Percentiles rank a stretch among this genome's conserved stretches.
These are phyloP conservation scores for Stomatorhinus ivindoensis DNA, from an alignment of 2,113 vertebrate genomes.

Conservation along the genomic window DNA sequence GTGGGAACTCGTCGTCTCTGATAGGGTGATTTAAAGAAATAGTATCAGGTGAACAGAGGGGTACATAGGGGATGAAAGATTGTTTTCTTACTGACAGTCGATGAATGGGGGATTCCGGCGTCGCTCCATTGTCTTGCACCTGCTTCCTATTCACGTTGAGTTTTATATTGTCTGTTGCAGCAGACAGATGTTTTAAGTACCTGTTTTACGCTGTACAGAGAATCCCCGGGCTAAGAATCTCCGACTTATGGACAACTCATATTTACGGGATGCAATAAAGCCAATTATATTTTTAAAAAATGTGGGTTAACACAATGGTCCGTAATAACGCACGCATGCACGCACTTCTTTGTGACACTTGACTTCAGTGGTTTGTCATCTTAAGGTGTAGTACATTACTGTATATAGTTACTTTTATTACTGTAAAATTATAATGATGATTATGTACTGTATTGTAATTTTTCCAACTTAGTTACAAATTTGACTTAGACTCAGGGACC, in stretches of 20 bases:
- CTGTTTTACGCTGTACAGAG: neutral
- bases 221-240: neutral
- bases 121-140: neutral
- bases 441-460: neutral
- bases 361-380: neutral
- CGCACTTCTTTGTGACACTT: neutral
- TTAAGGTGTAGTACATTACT: neutral
- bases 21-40: neutral
- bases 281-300: neutral
- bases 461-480: neutral
- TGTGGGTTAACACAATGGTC: neutral
- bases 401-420: neutral
- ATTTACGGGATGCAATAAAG: neutral
- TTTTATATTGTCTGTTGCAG: neutral
- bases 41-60: neutral
- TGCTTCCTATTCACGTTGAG: neutral
- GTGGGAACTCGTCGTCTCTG: neutral
- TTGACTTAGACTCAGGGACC: neutral
- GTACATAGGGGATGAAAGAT: neutral
- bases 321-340: neutral
- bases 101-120: neutral
- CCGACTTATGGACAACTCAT: neutral
- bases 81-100: neutral
- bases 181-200: neutral
- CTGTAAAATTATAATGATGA: neutral